Evolutionary conservation across 53 echinoderm and acorn worm genomes (phyloP), one percentile per base, ranked within the genome.

Genomic region (Holothuria scabra): DNA sequence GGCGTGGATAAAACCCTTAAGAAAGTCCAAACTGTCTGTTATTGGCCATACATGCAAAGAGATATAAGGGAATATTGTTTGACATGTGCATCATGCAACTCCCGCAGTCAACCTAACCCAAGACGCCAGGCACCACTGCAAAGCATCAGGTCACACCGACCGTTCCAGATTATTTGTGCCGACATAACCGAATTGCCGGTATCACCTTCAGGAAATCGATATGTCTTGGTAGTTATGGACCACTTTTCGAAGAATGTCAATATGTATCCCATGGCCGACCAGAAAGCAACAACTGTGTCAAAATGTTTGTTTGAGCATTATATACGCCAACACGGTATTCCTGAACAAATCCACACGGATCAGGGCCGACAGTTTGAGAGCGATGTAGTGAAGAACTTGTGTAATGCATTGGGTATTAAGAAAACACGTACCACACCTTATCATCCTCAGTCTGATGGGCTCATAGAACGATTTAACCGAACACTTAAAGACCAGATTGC

Each of bases 331-430:
- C 88, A 88, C 29, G 74, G 61, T n/a, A 62, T 88, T 72, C 88
- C 83, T 0, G 83, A 88, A 23, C 56, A 33, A 11, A n/a, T 87
- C 8, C 87, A 87, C 31, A 81, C 59, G 2, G 87, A 69, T 35
- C 88, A 88, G 28, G 88, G 83, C 0, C 74, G 75, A 10, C 88
- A 88, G 55, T 83, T 88, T 57, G 88, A 88, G 31, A 58, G 71
- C 2, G 38, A 83, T 0, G 19, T 88, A 1, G 30, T 74, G 12
- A 16, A 61, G 55, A 12, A 18, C n/a, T n/a, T 83, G 10, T 88
- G 72, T 44, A 1, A 14, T 20, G 30, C 46, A 19, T 1, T 88
- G 32, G 83, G 74, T 1, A 74, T 83, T 0, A 48, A 28, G 0
- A 83, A 88, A 28, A 83, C 88, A 3, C 21, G 88, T 0, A 83